Evolutionary conservation across 1,140 invertebrate genomes (phyloP), one percentile per base, ranked within the genome.

Genomic region (Anoplolepis gracilipes): DNA sequence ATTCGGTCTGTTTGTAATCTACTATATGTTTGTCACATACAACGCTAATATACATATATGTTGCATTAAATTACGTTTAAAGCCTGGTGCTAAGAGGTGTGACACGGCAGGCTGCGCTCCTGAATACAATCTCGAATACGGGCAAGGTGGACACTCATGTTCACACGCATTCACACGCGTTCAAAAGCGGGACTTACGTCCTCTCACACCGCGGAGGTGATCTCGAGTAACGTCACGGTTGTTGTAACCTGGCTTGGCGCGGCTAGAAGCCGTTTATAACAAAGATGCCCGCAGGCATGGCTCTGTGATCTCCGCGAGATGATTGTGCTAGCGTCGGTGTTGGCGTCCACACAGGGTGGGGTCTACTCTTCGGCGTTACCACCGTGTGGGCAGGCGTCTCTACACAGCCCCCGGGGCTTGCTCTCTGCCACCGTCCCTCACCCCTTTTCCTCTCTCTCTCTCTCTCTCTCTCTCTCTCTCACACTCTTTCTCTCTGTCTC

Each of bases 251-350:
- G 72, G 76, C n/a, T 82, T 61, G 57, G 65, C 46, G 69, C 64
- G 76, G 30, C 84, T 86, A 86, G 89, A 87, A 91, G 91, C 90
- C 90, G 91, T 90, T 94, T 91, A 94, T 94, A 94, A 93, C 92
- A 90, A 93, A 94, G 89, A 88, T 90, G 92, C 92, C 93, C 87
- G 90, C 88, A 91, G 93, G 91, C 85, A 88, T 53, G 72, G 84
- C 89, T 92, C 89, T 92, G 87, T 92, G 92, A 94, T 94, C 92
- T 93, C 89, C 75, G 88, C 90, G 88, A 87, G 88, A 92, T 93
- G 91, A 94, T 95, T 94, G 93, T 93, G 91, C 92, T 39, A 78
- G 84, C 79, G 76, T 85, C 65, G 85, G 87, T 82, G 78, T 82
- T 85, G 84, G 87, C 61, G 78, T 89, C 61, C 73, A 61, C 73